Evolutionary conservation across 1,140 invertebrate genomes (phyloP).

Genomic region (Chionoecetes opilio): DNA sequence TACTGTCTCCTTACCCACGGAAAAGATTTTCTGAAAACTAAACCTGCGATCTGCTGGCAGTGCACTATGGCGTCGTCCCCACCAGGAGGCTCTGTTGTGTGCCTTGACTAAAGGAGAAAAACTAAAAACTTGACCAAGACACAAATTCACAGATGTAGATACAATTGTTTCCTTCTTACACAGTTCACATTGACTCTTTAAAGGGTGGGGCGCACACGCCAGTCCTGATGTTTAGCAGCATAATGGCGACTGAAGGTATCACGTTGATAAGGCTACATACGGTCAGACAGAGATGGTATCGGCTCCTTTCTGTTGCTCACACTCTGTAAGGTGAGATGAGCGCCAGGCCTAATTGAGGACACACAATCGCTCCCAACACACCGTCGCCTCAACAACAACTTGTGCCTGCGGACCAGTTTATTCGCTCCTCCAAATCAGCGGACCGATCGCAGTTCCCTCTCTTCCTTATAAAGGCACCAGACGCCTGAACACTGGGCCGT

Average conservation of each 20-base stretch:
- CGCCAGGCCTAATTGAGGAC: slow-evolving; percentile 15
- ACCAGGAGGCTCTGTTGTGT: background rate
- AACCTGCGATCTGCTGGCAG: background rate
- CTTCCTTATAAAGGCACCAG: slow-evolving; percentile 37
- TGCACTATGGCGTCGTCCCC: background rate
- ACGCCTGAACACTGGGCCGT: slow-evolving; percentile 15
- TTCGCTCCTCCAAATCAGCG: background rate
- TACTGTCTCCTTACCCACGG: background rate
- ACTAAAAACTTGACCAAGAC: background rate
- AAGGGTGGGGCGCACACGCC: background rate
- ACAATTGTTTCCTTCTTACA: background rate
- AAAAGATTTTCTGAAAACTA: slow-evolving; percentile 5
- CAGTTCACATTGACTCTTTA: background rate
- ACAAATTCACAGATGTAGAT: background rate
- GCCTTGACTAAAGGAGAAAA: background rate
- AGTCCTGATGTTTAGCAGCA: background rate
- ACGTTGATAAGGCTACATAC: background rate
- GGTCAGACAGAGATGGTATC: background rate
- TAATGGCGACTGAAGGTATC: background rate
- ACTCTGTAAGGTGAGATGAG: slow-evolving; percentile 28
- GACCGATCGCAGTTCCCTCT: background rate
- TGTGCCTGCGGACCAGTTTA: background rate
- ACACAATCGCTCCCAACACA: background rate
- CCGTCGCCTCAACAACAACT: background rate
- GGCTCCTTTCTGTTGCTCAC: background rate